These are phyloP conservation scores for Leucophenga maculata DNA, from an alignment of 2,888 invertebrate genomes.

Conservation along the genomic window DNA sequence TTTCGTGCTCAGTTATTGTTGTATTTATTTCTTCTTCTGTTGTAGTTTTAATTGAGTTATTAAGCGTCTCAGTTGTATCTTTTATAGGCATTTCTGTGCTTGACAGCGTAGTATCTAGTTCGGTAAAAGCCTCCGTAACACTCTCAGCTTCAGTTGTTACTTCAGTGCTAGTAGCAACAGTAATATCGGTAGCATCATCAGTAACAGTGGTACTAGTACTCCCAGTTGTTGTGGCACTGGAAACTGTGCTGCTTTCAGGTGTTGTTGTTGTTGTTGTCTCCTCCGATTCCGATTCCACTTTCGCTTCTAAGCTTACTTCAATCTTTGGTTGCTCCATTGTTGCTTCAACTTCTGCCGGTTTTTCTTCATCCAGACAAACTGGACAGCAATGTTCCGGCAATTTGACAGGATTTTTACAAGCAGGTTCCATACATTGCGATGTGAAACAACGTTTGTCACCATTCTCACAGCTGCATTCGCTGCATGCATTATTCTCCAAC, in stretches of 20 bases:
- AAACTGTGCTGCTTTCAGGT: background rate
- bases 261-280: background rate
- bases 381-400: constrained; percentile 62
- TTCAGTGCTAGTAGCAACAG: no score
- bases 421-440: constrained; percentile 47
- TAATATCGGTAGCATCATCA: no score
- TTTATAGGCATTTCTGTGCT: background rate
- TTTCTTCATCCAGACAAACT: constrained; percentile 46
- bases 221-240: no score
- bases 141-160: no score
- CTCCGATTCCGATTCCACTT: background rate
- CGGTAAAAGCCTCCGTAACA: no score
- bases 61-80: background rate
- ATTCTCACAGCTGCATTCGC: constrained; percentile 52
- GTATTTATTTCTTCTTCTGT: background rate
- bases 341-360: background rate
- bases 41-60: background rate
- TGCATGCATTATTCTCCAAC: constrained; percentile 57
- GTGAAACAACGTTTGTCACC: constrained; percentile 53
- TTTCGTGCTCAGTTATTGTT: background rate
- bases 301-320: background rate
- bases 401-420: constrained; percentile 56
- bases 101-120: background rate
- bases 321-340: background rate
- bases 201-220: no score